Evolutionary conservation across 2,888 invertebrate species (phyloP), one percentile per base, ranked within the genome.

Genomic region (Liposcelis brunnea): DNA sequence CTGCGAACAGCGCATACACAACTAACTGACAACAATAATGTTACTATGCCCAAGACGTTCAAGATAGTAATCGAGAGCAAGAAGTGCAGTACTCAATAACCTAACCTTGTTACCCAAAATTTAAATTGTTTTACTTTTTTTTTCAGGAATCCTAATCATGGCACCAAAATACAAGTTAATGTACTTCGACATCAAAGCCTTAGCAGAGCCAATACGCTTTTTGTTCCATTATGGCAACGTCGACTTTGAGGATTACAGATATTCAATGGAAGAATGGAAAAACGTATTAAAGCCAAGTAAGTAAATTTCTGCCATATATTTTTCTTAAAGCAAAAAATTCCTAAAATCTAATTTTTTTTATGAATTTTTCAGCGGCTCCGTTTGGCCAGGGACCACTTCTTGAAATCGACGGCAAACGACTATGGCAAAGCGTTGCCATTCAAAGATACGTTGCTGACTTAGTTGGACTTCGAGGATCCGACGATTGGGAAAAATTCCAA

Each of bases 141-240:
- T 40, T 40, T 40, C 40, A 40, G 40, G 21, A n/a, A n/a, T 19
- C 40, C 19, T 40, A n/a, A 40, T 6, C 6, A 40, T 40, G 40
- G 26, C 26, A 6, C 15, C 40, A n/a, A 14, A 40, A 21, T 40
- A 40, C 40, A 40, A 40, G 19, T 14, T 40, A 11, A 14, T 18
- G 19, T 40, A 40, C 11, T 40, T 40, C 11, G 11, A 40, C 40
- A 18, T 40, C 5, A 6, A 6, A 18, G 40, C 40, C 7, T 18
- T 40, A 6, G 40, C 18, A 19, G 40, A 40, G 19, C 40, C 40
- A 16, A 40, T 40, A 4, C 7, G 40, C 6, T 40, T 6, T 5
- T 18, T 40, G 3, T 40, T 40, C 6, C 19, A 6, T 6, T 40
- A 40, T 11, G 40, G 40, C 5, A 21, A 21, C 6, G 11, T 40